phyloP scores from a whole-genome alignment of 2,797 vertebrate species.

The Poecilia wingei region DNA sequence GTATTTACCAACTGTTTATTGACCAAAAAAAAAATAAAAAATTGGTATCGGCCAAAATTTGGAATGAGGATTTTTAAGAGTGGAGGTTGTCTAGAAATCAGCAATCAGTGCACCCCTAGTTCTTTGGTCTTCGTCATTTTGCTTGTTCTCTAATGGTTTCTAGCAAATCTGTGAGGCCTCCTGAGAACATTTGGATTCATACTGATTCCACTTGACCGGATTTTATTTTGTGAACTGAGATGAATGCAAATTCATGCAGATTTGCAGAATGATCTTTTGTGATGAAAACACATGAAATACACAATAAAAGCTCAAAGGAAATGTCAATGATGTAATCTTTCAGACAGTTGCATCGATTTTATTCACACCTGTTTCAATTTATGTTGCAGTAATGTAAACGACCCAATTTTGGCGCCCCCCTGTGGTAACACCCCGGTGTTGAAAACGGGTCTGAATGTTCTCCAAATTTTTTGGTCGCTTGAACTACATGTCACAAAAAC shows the following conservation, averaged over 20 bases:
- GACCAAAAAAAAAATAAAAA: background rate
- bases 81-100: too few relatives aligned
- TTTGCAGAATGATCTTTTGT: background rate
- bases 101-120: too few relatives aligned
- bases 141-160: background rate
- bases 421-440: constrained; percentile 38
- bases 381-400: constrained; percentile 26
- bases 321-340: background rate
- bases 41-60: too few relatives aligned
- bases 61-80: too few relatives aligned
- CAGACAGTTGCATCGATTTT: background rate
- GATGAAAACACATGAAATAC: background rate
- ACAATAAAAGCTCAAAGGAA: background rate
- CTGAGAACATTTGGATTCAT: background rate
- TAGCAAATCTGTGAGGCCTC: background rate
- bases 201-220: background rate
- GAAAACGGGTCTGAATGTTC: constrained; percentile 51
- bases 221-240: background rate
- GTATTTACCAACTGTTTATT: too few relatives aligned
- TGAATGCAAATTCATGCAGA: background rate
- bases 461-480: constrained; percentile 50
- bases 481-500: constrained; percentile 38
- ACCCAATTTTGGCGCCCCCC: constrained; percentile 38
- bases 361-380: background rate
- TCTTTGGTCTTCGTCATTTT: too few relatives aligned